Conservation (phyloP, 2,797 vertebrate genomes). For the Orestias chungarensis region DNA sequence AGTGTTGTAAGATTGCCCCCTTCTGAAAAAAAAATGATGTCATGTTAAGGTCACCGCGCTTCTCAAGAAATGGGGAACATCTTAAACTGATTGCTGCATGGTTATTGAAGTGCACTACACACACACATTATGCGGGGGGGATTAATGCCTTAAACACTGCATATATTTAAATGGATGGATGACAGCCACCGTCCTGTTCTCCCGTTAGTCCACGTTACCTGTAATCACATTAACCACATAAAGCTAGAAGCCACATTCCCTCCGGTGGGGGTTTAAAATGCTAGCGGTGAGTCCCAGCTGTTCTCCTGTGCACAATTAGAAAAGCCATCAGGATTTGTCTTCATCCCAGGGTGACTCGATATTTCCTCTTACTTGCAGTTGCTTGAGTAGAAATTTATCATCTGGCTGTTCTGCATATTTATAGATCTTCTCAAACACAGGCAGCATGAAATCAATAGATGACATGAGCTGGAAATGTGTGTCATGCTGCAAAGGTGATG, state of each 20-base stretch:
- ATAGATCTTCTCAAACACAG: constrained; percentile 64
- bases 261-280: constrained; percentile 38
- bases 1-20: constrained; percentile 11
- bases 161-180: constrained; percentile 48
- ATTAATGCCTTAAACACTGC: constrained; percentile 27
- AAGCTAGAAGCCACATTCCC: constrained; percentile 42
- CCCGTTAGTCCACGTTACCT: constrained; percentile 40
- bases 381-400: constrained; percentile 56
- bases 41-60: constrained; percentile 32
- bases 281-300: constrained; percentile 40
- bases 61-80: constrained; percentile 20
- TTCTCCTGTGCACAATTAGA: constrained; percentile 63
- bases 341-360: constrained; percentile 55
- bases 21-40: constrained; percentile 17
- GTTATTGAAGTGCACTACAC: constrained; percentile 29
- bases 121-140: constrained; percentile 22
- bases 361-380: constrained; percentile 59
- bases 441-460: constrained; percentile 59
- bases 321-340: constrained; percentile 72
- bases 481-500: constrained; percentile 54
- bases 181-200: constrained; percentile 27
- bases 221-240: constrained; percentile 42
- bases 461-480: constrained; percentile 40
- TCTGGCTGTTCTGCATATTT: constrained; percentile 68
- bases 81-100: constrained; percentile 27